Base-by-base conservation (phyloP, 2,113 vertebrate genomes). In the Salvelinus sp. region DNA sequence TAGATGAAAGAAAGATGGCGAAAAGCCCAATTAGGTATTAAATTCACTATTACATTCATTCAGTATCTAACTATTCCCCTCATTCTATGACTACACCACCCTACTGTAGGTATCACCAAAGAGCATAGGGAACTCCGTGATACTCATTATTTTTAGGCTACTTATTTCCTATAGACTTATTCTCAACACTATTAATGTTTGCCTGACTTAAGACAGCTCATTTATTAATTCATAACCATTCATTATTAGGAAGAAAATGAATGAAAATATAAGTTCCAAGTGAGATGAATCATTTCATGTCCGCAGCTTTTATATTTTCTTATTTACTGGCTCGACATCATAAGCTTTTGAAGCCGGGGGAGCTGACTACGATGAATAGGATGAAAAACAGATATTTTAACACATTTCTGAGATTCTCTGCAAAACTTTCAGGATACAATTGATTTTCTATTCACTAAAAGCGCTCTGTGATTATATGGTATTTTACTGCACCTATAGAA, bases 221-320 rank as follows among this genome's bases (percentile, higher is more conserved):
- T 27, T 30, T 66, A 30, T 28, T 65, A 71, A 1, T 1, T 70
- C 18, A 1, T 44, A 44, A 10, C 38, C 38, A 44, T 44, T 44
- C 38, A 2, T 38, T 38, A 38, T 25, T 1, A 7, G 22, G 76
- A 72, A 75, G 0, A 47, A 68, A 64, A 66, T n/a, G 2, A 0
- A 13, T 23, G 6, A 54, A 0, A 27, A 14, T 28, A 66, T 38
- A 69, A 4, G 0, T 18, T 66, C 12, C 60, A 75, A 69, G 20
- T 18, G n/a, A 16, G 60, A 76, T 82, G 33, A 85, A 75, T 76
- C 47, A 74, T 38, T 70, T 68, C 48, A 50, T 69, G 72, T 9
- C 28, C 69, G 16, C 50, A 18, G 50, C 50, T 54, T 58, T 18
- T 48, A 69, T n/a, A 4, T 44, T 47, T 44, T 57, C 23, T 2